Evolutionary conservation across 2,888 invertebrate species (phyloP).

Genomic region (Coenonympha arcania): DNA sequence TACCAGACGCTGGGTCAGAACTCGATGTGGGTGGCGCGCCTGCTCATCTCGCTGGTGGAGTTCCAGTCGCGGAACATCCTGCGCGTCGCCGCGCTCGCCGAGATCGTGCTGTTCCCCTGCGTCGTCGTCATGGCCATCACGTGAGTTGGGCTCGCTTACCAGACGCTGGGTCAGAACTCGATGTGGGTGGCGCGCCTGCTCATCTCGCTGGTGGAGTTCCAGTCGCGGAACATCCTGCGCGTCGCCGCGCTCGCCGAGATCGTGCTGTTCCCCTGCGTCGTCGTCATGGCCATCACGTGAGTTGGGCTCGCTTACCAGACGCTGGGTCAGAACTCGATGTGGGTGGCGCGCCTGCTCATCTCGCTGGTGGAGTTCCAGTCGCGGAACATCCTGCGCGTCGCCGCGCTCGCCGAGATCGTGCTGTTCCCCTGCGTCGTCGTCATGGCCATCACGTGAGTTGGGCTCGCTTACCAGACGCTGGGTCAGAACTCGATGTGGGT

Average conservation of each 20-base stretch:
- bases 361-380: slow-evolving; percentile 93
- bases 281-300: slow-evolving; percentile 89
- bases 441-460: slow-evolving; percentile 89
- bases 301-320: no score
- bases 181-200: slow-evolving; percentile 90
- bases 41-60: slow-evolving; percentile 90
- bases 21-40: slow-evolving; percentile 89
- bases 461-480: no score
- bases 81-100: slow-evolving; percentile 91
- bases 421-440: slow-evolving; percentile 87
- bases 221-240: slow-evolving; percentile 91
- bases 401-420: slow-evolving; percentile 94
- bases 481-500: slow-evolving; percentile 93
- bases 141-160: slow-evolving; percentile 81
- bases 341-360: slow-evolving; percentile 88
- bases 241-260: slow-evolving; percentile 96
- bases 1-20: no score
- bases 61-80: slow-evolving; percentile 92
- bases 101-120: slow-evolving; percentile 93
- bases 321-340: no score
- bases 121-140: slow-evolving; percentile 84
- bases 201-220: slow-evolving; percentile 91
- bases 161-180: slow-evolving; percentile 94
- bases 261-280: slow-evolving; percentile 87
- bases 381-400: slow-evolving; percentile 88